Conservation (phyloP, 2,888 invertebrate species). For the Camponotus fellah region DNA sequence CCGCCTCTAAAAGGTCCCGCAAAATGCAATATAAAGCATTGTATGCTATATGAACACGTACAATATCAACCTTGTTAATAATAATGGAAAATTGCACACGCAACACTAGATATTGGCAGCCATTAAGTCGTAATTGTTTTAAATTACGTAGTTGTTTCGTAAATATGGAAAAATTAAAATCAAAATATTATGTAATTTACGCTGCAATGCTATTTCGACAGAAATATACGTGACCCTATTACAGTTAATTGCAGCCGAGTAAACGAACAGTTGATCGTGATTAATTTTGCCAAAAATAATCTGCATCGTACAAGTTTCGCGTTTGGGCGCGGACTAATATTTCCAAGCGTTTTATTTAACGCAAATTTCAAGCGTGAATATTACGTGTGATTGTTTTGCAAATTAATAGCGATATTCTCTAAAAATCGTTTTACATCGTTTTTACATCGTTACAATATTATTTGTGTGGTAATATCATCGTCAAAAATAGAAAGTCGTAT, state of each 20-base stretch:
- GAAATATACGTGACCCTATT: slow-evolving; percentile 32
- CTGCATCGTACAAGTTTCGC: slow-evolving; percentile 1
- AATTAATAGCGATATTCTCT: slow-evolving; percentile 9
- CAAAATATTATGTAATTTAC: slow-evolving; percentile 42
- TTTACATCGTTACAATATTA: slow-evolving; percentile 3
- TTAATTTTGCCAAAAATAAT: slow-evolving; percentile 50
- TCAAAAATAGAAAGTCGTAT: slow-evolving; percentile 18
- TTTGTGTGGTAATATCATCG: slow-evolving; percentile 24
- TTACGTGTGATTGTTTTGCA: neutral
- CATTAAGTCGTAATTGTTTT: slow-evolving; percentile 39
- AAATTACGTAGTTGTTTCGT: slow-evolving; percentile 33
- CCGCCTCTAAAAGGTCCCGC: neutral
- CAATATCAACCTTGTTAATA: slow-evolving; percentile 39
- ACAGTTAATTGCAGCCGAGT: slow-evolving; percentile 27
- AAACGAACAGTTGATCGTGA: slow-evolving; percentile 31
- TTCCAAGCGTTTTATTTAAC: slow-evolving; percentile 30
- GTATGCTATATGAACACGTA: neutral
- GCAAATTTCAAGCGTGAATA: slow-evolving; percentile 34
- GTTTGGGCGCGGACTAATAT: neutral
- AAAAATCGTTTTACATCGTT: slow-evolving; percentile 7
- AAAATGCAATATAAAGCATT: slow-evolving; percentile 23
- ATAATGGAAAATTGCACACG: slow-evolving; percentile 42
- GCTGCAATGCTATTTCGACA: slow-evolving; percentile 19
- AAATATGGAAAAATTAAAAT: slow-evolving; percentile 38
- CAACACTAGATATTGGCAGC: slow-evolving; percentile 16